Conservation (phyloP, 2,113 vertebrate genomes). For the Platichthys stellatus region DNA sequence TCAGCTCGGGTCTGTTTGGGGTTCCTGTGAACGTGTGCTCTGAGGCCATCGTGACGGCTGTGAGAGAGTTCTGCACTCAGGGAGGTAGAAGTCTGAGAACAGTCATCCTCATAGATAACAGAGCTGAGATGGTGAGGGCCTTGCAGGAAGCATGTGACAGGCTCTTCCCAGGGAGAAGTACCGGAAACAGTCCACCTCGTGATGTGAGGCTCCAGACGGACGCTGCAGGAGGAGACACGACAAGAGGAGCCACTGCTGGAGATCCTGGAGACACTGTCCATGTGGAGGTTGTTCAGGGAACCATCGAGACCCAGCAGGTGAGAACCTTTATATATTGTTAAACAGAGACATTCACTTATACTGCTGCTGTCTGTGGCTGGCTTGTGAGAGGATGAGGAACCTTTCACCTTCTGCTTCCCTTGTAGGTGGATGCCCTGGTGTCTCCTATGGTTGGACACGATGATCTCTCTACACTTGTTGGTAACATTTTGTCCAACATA, state of each 20-base stretch:
- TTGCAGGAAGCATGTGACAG: constrained; percentile 61
- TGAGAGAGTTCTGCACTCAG: constrained; percentile 53
- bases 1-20: constrained; percentile 69
- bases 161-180: constrained; percentile 3
- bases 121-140: constrained; percentile 50
- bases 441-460: constrained; percentile 61
- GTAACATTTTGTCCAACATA: constrained; percentile 9
- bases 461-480: constrained; percentile 56
- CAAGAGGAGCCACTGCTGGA: constrained; percentile 8
- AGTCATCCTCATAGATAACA: constrained; percentile 66
- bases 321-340: constrained; percentile 5
- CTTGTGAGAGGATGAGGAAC: no score
- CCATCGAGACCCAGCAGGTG: constrained; percentile 68
- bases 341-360: no score
- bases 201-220: neutral
- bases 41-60: constrained; percentile 66
- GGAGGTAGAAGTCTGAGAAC: constrained; percentile 21
- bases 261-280: constrained; percentile 10
- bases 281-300: constrained; percentile 57
- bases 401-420: neutral
- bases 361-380: no score
- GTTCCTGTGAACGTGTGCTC: constrained; percentile 63
- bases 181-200: neutral
- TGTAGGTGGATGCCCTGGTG: constrained; percentile 69
- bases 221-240: neutral